Base-by-base conservation (phyloP, 2,888 invertebrate species). In the Cerastoderma edule region DNA sequence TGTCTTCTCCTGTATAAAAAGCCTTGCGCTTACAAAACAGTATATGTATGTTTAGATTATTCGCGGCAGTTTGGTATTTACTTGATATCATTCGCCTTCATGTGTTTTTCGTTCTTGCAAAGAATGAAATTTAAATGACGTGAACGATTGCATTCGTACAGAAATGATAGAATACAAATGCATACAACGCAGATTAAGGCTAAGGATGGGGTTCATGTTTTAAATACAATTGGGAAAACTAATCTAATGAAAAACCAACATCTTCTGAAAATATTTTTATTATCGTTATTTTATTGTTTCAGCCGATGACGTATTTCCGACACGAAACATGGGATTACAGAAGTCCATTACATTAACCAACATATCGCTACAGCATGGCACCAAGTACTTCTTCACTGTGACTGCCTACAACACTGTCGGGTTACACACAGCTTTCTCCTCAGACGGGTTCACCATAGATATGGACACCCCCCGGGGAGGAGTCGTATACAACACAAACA, bases 401-500 rank as follows among this genome's bases (percentile, higher is more conserved):
- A 71, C 60, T 27, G 83, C 85, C 10, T 66, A 70, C 8, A 85
- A 85, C 39, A 56, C 30, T 1, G 67, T 82, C n/a, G 84, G 82
- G 3, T 63, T 80, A 10, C 75, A 77, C 16, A 75, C 80, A 16
- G 57, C 67, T 19, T 8, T 78, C 2, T 63, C 56, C 13, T 84
- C 84, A 22, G 82, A 84, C 46, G 84, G 84, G 5, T 73, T 84
- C 46, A 5, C 77, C 4, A 50, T 82, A 10, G 84, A 84, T 56
- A 68, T 63, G 46, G 72, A 69, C 19, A 71, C 27, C 13, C 84
- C 84, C 10, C 35, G 67, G 22, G 44, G 57, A 16, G 84, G 84
- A 1, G 67, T 77, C 19, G 80, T 82, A 1, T 84, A 75, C 54
- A 84, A 78, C 19, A 82, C 84, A 19, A 53, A 60, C 13, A 39